phyloP scores from a whole-genome alignment of 2,888 invertebrate species.

The Celastrina argiolus region DNA sequence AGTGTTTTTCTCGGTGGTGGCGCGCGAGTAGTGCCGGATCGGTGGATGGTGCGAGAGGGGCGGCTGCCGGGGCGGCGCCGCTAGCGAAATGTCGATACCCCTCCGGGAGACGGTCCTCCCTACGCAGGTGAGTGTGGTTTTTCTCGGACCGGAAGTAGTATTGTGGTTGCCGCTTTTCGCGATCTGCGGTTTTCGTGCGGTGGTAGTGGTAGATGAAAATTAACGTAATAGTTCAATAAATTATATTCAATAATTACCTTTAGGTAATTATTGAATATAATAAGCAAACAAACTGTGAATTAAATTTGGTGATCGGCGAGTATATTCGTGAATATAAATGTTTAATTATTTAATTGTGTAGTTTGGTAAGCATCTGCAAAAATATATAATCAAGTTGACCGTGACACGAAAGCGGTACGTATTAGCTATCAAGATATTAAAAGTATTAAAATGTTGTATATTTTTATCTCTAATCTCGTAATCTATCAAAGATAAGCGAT shows the following conservation, averaged over 20 bases:
- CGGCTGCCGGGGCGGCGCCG: slow-evolving; percentile 75
- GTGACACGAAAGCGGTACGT: slow-evolving; percentile 25
- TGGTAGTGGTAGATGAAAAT: too few relatives aligned
- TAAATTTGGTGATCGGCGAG: not conserved
- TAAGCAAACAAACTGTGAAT: not conserved
- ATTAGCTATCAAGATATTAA: not conserved
- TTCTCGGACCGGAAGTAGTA: slow-evolving; percentile 38
- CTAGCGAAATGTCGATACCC: slow-evolving; percentile 77
- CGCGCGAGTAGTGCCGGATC: slow-evolving; percentile 50
- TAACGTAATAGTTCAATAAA: too few relatives aligned
- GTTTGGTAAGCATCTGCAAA: not conserved
- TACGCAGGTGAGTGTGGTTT: slow-evolving; percentile 66
- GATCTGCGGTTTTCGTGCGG: not conserved
- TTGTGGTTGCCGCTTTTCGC: slow-evolving; percentile 18
- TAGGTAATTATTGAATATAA: too few relatives aligned
- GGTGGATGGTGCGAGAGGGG: slow-evolving; percentile 72
- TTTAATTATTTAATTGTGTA: not conserved
- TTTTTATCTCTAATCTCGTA: not conserved
- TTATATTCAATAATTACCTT: too few relatives aligned
- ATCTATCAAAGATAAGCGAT: not conserved
- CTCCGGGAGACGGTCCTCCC: slow-evolving; percentile 74
- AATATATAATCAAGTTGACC: slow-evolving; percentile 29
- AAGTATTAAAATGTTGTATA: not conserved
- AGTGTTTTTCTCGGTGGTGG: slow-evolving; percentile 69
- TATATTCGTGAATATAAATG: not conserved